Conservation (phyloP, 2,113 vertebrate genomes). For the Calyptommatus sinebrachiatus region DNA sequence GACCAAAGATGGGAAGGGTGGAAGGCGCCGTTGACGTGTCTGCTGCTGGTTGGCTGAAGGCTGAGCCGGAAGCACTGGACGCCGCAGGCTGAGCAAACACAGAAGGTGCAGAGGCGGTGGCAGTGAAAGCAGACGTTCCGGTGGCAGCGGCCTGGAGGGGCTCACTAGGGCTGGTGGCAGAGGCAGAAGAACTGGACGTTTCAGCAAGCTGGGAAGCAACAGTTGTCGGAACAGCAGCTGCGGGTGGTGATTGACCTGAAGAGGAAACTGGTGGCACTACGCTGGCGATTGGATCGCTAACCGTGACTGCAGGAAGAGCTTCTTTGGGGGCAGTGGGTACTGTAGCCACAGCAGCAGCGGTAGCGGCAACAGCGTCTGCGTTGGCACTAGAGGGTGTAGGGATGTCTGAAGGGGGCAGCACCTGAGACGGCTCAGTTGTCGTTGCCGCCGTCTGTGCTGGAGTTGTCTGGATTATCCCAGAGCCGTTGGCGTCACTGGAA, state of each 20-base stretch:
- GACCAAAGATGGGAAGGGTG: slow-evolving; percentile 61
- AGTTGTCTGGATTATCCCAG: slow-evolving; percentile 8
- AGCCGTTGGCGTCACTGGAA: slow-evolving; percentile 13
- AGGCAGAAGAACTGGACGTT: background rate
- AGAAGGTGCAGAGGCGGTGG: slow-evolving; percentile 42
- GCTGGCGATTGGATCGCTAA: slow-evolving; percentile 38
- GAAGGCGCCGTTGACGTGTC: slow-evolving; percentile 52
- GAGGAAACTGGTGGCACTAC: background rate
- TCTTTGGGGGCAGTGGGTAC: slow-evolving; percentile 32
- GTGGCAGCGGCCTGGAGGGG: slow-evolving; percentile 39
- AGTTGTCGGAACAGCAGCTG: slow-evolving; percentile 7
- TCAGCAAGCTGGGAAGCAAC: slow-evolving; percentile 31
- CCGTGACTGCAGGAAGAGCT: accelerated
- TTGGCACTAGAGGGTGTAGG: slow-evolving; percentile 6
- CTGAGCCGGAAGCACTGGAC: slow-evolving; percentile 60
- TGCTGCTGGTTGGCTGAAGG: slow-evolving; percentile 66
- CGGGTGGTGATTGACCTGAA: slow-evolving; percentile 33
- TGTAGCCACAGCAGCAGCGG: background rate
- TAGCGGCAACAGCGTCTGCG: background rate
- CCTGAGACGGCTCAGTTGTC: slow-evolving; percentile 39
- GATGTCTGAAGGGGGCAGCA: background rate
- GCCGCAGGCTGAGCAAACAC: slow-evolving; percentile 57
- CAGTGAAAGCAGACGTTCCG: slow-evolving; percentile 49
- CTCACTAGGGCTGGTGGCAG: slow-evolving; percentile 24
- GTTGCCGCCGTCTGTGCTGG: slow-evolving; percentile 36